Conservation (phyloP, 2,888 invertebrate species). For the Digitonthophagus gazella region DNA sequence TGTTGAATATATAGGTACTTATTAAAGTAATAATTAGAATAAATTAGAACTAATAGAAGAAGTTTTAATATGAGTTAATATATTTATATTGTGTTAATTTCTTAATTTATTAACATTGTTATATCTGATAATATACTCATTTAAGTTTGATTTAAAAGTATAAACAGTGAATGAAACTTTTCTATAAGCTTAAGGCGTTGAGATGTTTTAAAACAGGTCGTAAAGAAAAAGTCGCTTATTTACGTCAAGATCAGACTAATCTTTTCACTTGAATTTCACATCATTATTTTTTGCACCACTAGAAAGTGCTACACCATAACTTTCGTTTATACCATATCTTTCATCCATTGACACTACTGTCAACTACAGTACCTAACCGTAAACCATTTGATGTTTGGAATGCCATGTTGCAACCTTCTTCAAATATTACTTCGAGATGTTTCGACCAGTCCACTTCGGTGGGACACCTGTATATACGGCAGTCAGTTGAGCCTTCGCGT, state of each 20-base stretch:
- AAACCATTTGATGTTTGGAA: too few species aligned
- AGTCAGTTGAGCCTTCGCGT: too few species aligned
- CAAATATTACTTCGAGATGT: too few species aligned
- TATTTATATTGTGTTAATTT: too few species aligned
- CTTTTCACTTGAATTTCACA: conserved; percentile 16
- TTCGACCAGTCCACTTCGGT: too few species aligned
- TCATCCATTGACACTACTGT: not conserved
- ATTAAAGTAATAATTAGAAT: too few species aligned
- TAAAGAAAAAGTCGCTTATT: not conserved
- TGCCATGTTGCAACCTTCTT: too few species aligned
- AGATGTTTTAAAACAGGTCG: not conserved
- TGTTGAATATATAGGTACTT: too few species aligned
- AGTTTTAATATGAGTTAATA: too few species aligned
- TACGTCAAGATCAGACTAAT: not conserved
- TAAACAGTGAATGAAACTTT: not conserved
- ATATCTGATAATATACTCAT: not conserved
- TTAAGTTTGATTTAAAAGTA: not conserved
- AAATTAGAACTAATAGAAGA: too few species aligned
- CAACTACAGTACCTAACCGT: not conserved
- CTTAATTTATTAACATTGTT: not conserved
- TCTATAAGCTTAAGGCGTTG: not conserved
- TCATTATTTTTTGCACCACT: conserved; percentile 2
- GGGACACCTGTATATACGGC: too few species aligned
- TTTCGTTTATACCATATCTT: not conserved
- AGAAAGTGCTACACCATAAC: conserved; percentile 9